Evolutionary conservation across 1,140 invertebrate genomes (phyloP).

Genomic region (Harpegnathos saltator): DNA sequence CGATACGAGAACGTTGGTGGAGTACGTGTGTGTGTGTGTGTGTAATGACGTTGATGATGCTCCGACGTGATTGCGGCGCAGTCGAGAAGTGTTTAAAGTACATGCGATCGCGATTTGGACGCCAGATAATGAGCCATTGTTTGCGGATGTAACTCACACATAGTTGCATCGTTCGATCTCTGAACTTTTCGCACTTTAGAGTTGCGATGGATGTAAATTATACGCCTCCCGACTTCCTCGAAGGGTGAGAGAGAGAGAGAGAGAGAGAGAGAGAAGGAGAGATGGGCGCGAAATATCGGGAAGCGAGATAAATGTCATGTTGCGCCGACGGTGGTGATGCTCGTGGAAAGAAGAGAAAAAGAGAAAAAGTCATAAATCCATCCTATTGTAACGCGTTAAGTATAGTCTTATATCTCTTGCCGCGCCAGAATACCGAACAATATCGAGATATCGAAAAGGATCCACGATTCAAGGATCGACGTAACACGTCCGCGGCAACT

Average conservation of each 20-base stretch:
- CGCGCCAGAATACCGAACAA: no score
- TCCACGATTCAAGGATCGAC: neutral
- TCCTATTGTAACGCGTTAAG: neutral
- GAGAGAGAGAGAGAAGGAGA: neutral
- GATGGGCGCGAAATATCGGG: neutral
- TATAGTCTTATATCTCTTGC: neutral
- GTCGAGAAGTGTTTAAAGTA: constrained; percentile 52
- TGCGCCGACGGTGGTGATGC: neutral
- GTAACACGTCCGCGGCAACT: neutral
- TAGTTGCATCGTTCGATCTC: constrained; percentile 40
- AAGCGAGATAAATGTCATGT: constrained; percentile 12
- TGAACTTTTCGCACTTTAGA: constrained; percentile 52
- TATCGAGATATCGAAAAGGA: neutral
- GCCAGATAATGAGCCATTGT: constrained; percentile 56
- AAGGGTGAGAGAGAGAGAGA: neutral
- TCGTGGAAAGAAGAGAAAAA: no score
- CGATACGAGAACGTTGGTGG: constrained; percentile 14
- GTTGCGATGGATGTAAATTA: constrained; percentile 29
- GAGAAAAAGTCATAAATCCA: neutral
- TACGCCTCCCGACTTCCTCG: constrained; percentile 2
- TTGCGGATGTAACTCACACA: constrained; percentile 51
- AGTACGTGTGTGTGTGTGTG: neutral
- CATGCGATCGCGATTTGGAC: constrained; percentile 54
- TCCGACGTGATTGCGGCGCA: constrained; percentile 36
- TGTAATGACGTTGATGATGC: constrained; percentile 60